Percentiles rank a stretch among this genome's conserved stretches.
Evolutionary conservation across 2,888 invertebrate species (phyloP).

Genomic region (Drosophila yooni): DNA sequence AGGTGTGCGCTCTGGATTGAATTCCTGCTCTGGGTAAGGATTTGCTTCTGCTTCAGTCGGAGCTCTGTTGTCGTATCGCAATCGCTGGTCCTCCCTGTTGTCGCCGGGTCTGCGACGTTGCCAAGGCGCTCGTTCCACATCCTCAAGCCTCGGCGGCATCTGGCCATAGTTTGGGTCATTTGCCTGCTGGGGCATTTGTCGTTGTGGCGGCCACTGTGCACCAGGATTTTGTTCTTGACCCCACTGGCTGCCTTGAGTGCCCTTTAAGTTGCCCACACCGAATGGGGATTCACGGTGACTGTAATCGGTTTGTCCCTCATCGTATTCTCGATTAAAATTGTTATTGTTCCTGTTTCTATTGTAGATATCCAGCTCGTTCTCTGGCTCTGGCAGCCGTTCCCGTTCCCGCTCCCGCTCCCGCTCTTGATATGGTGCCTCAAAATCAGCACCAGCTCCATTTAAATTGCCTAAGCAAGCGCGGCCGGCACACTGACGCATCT

Average conservation of each 20-base stretch:
- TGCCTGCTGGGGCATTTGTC: slow-evolving; percentile 9
- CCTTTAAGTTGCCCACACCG: slow-evolving; percentile 63
- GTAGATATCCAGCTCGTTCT: slow-evolving; percentile 12
- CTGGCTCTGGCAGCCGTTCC: slow-evolving; percentile 9
- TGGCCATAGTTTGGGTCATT: slow-evolving; percentile 8
- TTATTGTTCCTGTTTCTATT: slow-evolving; percentile 14
- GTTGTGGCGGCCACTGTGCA: slow-evolving; percentile 22
- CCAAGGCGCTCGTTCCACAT: slow-evolving; percentile 88
- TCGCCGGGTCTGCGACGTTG: slow-evolving; percentile 81
- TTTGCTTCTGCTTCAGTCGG: neutral
- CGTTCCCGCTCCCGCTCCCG: neutral
- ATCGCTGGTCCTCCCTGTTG: slow-evolving; percentile 13
- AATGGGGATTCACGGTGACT: slow-evolving; percentile 20
- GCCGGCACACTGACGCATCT: slow-evolving; percentile 62
- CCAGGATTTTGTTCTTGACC: slow-evolving; percentile 9
- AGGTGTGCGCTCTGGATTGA: neutral
- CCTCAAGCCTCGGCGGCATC: slow-evolving; percentile 40
- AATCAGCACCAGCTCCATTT: slow-evolving; percentile 14
- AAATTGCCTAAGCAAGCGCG: slow-evolving; percentile 62
- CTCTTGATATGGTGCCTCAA: slow-evolving; percentile 32
- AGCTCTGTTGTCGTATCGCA: slow-evolving; percentile 12
- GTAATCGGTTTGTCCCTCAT: slow-evolving; percentile 9
- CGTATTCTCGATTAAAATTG: slow-evolving; percentile 33
- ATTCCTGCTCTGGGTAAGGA: neutral
- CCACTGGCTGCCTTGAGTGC: slow-evolving; percentile 37